Evolutionary conservation across 1,140 invertebrate species (phyloP).

Genomic region (Brachionus asplanchnoidis): DNA sequence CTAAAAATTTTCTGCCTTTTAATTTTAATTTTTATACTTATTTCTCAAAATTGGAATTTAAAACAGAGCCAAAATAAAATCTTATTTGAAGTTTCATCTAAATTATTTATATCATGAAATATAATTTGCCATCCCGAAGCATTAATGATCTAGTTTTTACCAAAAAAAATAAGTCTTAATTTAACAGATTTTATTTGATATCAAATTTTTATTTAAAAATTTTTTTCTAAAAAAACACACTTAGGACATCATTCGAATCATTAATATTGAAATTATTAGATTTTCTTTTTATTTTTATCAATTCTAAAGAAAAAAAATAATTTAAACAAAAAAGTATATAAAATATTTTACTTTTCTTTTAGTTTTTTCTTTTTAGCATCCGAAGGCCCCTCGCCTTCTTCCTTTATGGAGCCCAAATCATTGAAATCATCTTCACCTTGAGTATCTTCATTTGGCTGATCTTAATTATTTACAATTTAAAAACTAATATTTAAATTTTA

Average conservation of each 20-base stretch:
- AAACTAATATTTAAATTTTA: not conserved
- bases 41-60: too few species aligned
- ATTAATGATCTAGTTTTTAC: too few species aligned
- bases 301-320: not conserved
- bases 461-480: not conserved
- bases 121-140: too few species aligned
- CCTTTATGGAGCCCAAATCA: not conserved
- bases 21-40: too few species aligned
- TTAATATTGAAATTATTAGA: not conserved
- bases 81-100: too few species aligned
- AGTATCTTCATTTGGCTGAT: conserved; percentile 22
- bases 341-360: conserved; percentile 9
- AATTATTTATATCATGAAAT: too few species aligned
- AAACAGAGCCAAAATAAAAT: too few species aligned
- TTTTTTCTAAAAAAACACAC: not conserved
- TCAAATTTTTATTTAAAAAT: not conserved
- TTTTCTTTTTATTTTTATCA: not conserved
- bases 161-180: too few species aligned
- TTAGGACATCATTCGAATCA: not conserved
- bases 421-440: not conserved
- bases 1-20: too few species aligned
- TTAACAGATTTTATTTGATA: too few species aligned
- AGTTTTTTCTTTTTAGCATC: conserved; percentile 29
- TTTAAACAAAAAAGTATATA: not conserved
- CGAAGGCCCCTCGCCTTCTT: not conserved